Evolutionary conservation across 2,113 vertebrate genomes (phyloP).

Genomic region (Elephantulus edwardii): DNA sequence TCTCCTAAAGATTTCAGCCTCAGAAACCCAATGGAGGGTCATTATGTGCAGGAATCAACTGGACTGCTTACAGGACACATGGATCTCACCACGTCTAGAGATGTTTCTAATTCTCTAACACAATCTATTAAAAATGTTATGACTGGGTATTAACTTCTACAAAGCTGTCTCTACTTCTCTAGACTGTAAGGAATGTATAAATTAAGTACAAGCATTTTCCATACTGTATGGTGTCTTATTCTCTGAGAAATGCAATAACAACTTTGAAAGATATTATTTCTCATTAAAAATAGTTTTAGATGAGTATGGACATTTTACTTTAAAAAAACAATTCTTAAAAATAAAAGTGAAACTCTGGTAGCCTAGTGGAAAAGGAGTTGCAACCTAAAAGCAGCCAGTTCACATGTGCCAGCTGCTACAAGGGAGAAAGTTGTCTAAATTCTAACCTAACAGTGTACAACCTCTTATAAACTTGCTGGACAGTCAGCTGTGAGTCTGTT

Average conservation of each 20-base stretch:
- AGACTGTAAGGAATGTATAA: background rate
- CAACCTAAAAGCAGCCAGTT: no score
- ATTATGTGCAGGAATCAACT: no score
- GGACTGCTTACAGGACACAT: conserved; percentile 13
- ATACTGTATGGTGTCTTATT: background rate
- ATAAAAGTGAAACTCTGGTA: no score
- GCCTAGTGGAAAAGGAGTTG: no score
- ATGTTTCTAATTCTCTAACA: background rate
- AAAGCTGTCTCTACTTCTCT: background rate
- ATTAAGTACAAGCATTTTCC: background rate
- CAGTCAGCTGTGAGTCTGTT: no score
- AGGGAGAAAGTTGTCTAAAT: no score
- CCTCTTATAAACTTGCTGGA: no score
- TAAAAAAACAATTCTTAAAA: conserved; percentile 17
- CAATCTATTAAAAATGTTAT: conserved; percentile 13
- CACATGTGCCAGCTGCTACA: no score
- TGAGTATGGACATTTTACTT: background rate
- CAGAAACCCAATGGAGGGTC: no score
- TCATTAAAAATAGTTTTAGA: no score
- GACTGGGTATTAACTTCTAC: background rate
- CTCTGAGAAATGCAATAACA: background rate
- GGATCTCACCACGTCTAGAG: conserved; percentile 1
- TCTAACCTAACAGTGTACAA: no score
- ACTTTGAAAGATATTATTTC: background rate
- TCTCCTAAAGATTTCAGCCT: no score